Base-by-base conservation (phyloP, 2,888 invertebrate genomes). In the Tanypteryx hageni region DNA sequence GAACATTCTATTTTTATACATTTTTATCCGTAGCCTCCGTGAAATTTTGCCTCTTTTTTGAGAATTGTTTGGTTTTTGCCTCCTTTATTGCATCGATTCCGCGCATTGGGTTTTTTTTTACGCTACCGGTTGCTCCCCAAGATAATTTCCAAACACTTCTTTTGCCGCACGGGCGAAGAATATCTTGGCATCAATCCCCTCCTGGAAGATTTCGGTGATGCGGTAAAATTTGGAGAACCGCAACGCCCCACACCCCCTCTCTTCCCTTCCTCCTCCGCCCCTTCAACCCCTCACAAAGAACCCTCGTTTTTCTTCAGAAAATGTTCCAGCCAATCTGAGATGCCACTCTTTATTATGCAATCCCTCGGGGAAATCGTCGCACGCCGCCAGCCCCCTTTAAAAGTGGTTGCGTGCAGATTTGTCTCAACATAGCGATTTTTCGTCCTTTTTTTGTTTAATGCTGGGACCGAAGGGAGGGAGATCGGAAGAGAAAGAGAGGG, bases 211-310 rank as follows among this genome's bases (percentile, higher is more conserved):
- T 76, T 27, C 76, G 27, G 76, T 76, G 76, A 76, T 76, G 76
- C 76, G 76, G 76, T 76, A 76, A 76, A 76, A 76, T 76, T 76
- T 76, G 76, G 76, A 76, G 76, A 76, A 76, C 76, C 76, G 76
- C 76, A 76, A 27, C 22, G 76, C 76, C 76, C 27, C 14, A 22
- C 27, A 44, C 44, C 44, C 44, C 5, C 44, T 44, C 44, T 44
- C 44, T 76, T 10, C 22, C 27, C 76, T 22, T 27, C 9, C 22
- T 16, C 22, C 76, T 9, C 64, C 18, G 7, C n/a, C 68, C 18
- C 0, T 18, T 2, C 0, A 27, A 22, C 27, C 27, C 27, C 2
- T 11, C 4, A 2, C 1, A 44, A 13, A 10, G 61, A 61, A 16
- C 22, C 68, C 68, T 22, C 68, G 68, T 68, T 68, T 64, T 64